Conservation (phyloP, 1,140 invertebrate species). For the Cyclargus thomasi region DNA sequence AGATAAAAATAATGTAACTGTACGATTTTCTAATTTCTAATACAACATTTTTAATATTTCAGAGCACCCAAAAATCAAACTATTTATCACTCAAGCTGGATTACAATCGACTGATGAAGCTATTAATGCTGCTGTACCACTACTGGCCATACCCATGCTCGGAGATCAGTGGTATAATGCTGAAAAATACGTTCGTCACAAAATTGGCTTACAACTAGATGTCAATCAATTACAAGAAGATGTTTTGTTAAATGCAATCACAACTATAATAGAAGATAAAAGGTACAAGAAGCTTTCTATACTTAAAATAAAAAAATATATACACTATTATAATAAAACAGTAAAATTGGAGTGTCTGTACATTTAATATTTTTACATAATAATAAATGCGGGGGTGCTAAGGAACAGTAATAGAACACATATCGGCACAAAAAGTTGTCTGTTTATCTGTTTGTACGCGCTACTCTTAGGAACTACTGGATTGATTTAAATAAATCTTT, state of each 20-base stretch:
- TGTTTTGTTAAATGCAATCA: conserved; percentile 29
- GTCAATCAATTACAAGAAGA: conserved; percentile 29
- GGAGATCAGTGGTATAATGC: conserved; percentile 54
- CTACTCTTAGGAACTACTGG: too few species aligned
- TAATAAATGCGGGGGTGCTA: too few species aligned
- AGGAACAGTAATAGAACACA: too few species aligned
- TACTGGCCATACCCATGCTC: conserved; percentile 66
- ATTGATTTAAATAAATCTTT: too few species aligned
- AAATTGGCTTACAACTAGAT: conserved; percentile 37
- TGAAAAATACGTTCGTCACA: conserved; percentile 32
- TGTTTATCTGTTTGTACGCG: too few species aligned
- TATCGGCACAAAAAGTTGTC: too few species aligned
- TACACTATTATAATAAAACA: too few species aligned
- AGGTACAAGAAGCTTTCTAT: conserved; percentile 22
- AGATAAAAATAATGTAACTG: background rate
- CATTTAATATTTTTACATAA: too few species aligned
- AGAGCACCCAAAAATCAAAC: conserved; percentile 58
- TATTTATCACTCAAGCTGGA: conserved; percentile 78
- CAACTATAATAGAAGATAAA: conserved; percentile 26
- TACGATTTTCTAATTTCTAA: background rate
- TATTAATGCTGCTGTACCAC: conserved; percentile 64
- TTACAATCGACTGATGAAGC: background rate
- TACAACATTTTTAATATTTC: conserved; percentile 26
- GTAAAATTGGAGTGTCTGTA: too few species aligned
- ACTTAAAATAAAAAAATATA: background rate